A percentile compares a stretch with the other conserved stretches of the same genome.
Evolutionary conservation across 1,140 invertebrate genomes (phyloP).

Genomic region (Antheraea pernyi): DNA sequence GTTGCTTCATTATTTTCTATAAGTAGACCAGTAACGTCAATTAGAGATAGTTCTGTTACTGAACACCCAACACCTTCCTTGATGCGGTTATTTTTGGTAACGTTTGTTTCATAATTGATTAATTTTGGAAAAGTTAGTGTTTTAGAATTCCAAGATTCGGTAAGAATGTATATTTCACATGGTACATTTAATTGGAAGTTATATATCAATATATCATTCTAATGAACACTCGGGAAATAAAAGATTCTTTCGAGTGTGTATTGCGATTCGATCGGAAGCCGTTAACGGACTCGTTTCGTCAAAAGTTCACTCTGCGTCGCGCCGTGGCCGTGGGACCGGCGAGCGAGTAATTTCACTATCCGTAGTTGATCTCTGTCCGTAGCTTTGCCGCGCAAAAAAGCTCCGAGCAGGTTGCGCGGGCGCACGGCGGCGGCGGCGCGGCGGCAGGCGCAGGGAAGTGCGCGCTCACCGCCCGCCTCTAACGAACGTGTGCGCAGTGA

Average conservation of each 20-base stretch:
- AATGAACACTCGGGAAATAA: background rate
- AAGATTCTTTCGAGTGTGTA: background rate
- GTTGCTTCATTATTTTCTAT: too few species aligned
- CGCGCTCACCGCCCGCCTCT: conserved; percentile 43
- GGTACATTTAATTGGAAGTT: too few species aligned
- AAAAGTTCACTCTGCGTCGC: background rate
- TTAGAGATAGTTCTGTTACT: too few species aligned
- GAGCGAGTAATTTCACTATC: conserved; percentile 41
- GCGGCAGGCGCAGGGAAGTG: conserved; percentile 34
- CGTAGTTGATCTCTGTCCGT: conserved; percentile 30
- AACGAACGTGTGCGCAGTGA: conserved; percentile 21
- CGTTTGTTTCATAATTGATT: too few species aligned
- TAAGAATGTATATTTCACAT: too few species aligned
- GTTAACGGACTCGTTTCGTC: background rate
- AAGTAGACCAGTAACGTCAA: too few species aligned
- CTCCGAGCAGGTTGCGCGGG: conserved; percentile 33
- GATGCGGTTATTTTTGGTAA: too few species aligned
- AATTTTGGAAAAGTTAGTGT: too few species aligned
- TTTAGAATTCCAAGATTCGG: too few species aligned
- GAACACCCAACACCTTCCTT: too few species aligned
- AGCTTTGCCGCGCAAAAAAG: conserved; percentile 52
- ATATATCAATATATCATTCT: background rate
- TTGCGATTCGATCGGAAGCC: background rate
- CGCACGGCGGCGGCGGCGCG: too few species aligned
- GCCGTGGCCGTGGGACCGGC: conserved; percentile 14